These are phyloP conservation scores for Leptopterna dolabrata DNA, from an alignment of 2,888 invertebrate species.

Conservation along the genomic window DNA sequence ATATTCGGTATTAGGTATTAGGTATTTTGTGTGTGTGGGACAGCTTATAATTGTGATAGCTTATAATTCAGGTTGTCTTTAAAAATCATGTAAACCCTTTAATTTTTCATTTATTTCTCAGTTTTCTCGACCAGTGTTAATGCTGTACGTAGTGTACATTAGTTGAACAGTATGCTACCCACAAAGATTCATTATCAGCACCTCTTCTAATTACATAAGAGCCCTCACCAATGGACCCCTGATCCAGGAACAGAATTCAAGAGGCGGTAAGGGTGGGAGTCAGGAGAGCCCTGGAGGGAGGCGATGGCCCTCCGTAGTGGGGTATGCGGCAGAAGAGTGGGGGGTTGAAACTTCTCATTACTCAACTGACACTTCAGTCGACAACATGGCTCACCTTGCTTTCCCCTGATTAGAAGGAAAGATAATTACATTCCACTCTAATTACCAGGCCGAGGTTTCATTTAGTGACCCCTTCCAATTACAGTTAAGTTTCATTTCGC, in stretches of 20 bases:
- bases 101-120: no score
- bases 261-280: conserved; percentile 11
- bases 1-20: no score
- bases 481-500: conserved; percentile 54
- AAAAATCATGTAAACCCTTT: no score
- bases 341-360: conserved; percentile 52
- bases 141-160: no score
- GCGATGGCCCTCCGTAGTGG: background rate
- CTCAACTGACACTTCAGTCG: conserved; percentile 55
- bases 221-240: background rate
- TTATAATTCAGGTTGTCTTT: no score
- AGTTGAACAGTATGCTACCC: no score
- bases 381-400: conserved; percentile 53
- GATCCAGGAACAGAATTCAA: background rate
- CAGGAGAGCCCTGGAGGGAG: background rate
- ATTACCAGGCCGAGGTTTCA: conserved; percentile 54
- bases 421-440: conserved; percentile 55
- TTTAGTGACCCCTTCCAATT: conserved; percentile 55
- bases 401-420: conserved; percentile 53
- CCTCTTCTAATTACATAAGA: conserved; percentile 9
- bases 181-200: background rate
- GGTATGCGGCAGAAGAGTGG: background rate
- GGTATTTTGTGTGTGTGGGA: no score
- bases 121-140: no score
- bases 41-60: no score